Evolutionary conservation across 2,888 invertebrate genomes (phyloP), one percentile per base, ranked within the genome.

Genomic region (Parapristionchus giblindavisi): DNA sequence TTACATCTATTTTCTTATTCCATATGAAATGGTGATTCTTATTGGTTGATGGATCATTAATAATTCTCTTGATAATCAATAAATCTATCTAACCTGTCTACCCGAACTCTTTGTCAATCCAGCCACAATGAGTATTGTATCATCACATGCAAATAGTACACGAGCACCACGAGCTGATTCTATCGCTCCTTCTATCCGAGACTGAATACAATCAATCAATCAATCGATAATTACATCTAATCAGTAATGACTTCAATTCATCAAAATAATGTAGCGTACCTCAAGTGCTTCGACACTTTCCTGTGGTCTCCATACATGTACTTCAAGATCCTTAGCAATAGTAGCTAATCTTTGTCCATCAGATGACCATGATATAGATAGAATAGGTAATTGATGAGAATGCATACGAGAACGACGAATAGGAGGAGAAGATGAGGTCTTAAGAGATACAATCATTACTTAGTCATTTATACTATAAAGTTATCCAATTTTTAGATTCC

Each of bases 351-450:
- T 92, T 40, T 92, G 92, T 1, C 97, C 96, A 87, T 94, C 94
- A 0, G 94, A 93, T 76, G 95, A 95, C 97, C 96, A 98, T 3
- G 94, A 93, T 83, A 95, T 91, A 76, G 94, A 93, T 84, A 96
- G 94, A 88, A 96, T 76, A 27, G 77, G 78, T 14, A 77, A 75
- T 17, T 52, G 34, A 65, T 78, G 78, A 24, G 72, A 72, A 36
- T 43, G 58, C 29, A 72, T 58, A 60, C 72, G 72, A 34, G 70
- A 34, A 36, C 38, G 54, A 54, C 70, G 70, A 54, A 40, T 14
- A 4, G 70, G 29, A 2, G 38, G 29, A 29, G 70, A 24, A 24
- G 66, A 17, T 1, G 48, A 63, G 63, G 43, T 40, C 63, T 63
- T 38, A 38, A 1, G 24, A 61, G 17, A 14, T 8, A 43, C 17